Evolutionary conservation across 2,113 vertebrate genomes (phyloP), one percentile per base, ranked within the genome.

Genomic region (Emberiza fucata): DNA sequence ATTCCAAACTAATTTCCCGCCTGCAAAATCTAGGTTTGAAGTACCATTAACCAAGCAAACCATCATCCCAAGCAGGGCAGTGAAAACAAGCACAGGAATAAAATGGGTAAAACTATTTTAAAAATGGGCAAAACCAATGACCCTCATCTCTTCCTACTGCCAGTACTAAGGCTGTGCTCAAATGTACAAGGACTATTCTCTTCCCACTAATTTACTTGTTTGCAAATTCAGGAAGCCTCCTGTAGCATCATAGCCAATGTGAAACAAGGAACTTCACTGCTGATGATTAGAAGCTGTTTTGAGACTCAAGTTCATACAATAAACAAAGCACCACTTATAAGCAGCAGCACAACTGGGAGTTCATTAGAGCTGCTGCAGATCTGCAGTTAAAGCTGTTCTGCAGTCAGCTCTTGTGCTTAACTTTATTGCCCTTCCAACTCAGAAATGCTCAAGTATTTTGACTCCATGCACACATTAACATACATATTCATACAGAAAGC

Each of bases 251-350:
- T 39, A 63, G 7, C 42, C 72, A 57, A 20, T 13, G 28, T 92
- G 64, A 94, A 94, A 83, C 28, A 77, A 75, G 68, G 54, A 94
- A 92, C 51, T 76, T n/a, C 71, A 65, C 85, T 78, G 54, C 92
- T 68, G 27, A 22, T 33, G 82, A 76, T 92, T 39, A 96, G 90
- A 90, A 90, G 68, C 56, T 76, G 75, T 78, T 90, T 39, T 71
- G 69, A 95, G 76, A 84, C 64, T 86, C 63, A 17, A 35, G 76
- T 92, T 40, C 82, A 51, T 56, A 60, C 88, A 1, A 71, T 80
- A 94, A 96, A 96, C 94, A 97, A 93, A 72, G 92, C 80, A 73
- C 64, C 71, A 66, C 79, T 92, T 88, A 37, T 35, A 93, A 75
- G 22, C 29, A 77, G 72, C 82, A 78, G 48, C 60, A 83, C 90